These are phyloP conservation scores for Acrocephalus arundinaceus DNA, from an alignment of 2,113 vertebrate species.

Conservation along the genomic window DNA sequence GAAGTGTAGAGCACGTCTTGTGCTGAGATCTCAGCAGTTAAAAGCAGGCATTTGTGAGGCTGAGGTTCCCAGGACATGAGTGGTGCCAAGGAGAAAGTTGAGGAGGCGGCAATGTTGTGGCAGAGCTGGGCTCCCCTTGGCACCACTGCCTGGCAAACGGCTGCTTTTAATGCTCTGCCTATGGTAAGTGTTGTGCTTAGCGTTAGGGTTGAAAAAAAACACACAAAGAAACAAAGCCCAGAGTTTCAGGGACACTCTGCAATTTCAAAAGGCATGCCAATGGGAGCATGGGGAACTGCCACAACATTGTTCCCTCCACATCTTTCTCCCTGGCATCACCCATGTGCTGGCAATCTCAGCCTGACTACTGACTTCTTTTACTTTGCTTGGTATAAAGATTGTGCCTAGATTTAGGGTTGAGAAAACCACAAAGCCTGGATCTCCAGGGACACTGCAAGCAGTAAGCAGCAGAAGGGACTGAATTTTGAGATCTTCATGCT, in stretches of 20 bases:
- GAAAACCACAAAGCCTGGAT: background rate
- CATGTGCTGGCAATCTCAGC: background rate
- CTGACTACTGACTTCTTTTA: background rate
- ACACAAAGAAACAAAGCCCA: background rate
- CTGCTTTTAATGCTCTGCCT: background rate
- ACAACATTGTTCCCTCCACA: background rate
- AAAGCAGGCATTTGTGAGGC: background rate
- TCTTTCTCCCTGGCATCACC: background rate
- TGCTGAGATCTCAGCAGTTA: background rate
- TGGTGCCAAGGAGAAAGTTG: background rate
- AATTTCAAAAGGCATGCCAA: too few relatives aligned
- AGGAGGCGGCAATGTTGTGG: background rate
- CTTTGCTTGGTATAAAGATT: fast-evolving
- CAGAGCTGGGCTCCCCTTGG: background rate
- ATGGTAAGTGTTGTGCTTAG: background rate
- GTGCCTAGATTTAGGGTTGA: too few relatives aligned
- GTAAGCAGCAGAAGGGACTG: background rate
- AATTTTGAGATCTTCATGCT: background rate
- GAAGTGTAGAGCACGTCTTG: background rate
- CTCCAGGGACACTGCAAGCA: background rate
- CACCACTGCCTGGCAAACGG: background rate
- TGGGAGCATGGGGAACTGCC: background rate
- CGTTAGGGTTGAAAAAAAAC: background rate
- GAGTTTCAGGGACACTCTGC: background rate
- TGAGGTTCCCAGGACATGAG: background rate